A percentile compares a stretch with the other conserved stretches of the same genome.
Conservation (phyloP, 2,113 vertebrate genomes). For the Chunga burmeisteri region DNA sequence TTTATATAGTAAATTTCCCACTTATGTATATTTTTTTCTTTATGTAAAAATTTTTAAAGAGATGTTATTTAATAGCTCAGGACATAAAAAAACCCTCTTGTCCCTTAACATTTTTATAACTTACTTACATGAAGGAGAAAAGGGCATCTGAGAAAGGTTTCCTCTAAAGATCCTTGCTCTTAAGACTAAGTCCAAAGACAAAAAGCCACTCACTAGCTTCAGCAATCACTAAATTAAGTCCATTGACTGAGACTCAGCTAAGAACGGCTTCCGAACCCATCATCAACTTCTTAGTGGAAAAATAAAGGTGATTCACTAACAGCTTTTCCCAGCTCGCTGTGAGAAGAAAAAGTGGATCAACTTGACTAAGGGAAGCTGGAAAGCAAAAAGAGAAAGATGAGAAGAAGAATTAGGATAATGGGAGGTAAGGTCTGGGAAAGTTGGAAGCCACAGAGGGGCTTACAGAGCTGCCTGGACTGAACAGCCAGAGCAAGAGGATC, state of each 20-base stretch:
- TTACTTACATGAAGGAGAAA: background rate
- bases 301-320: background rate
- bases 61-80: background rate
- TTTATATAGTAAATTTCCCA: background rate
- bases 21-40: background rate
- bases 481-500: background rate
- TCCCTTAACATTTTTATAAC: background rate
- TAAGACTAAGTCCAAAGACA: background rate
- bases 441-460: background rate
- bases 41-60: background rate
- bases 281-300: background rate
- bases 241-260: background rate
- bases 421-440: background rate
- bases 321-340: background rate
- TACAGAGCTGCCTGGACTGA: background rate
- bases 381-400: background rate
- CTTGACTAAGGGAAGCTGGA: background rate
- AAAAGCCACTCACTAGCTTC: background rate
- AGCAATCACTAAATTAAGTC: background rate
- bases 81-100: background rate
- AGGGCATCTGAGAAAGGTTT: background rate
- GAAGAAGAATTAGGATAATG: background rate
- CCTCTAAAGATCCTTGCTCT: background rate
- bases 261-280: background rate
- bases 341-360: background rate